phyloP scores from a whole-genome alignment of 2,888 invertebrate genomes.

The Ctena decussata region DNA sequence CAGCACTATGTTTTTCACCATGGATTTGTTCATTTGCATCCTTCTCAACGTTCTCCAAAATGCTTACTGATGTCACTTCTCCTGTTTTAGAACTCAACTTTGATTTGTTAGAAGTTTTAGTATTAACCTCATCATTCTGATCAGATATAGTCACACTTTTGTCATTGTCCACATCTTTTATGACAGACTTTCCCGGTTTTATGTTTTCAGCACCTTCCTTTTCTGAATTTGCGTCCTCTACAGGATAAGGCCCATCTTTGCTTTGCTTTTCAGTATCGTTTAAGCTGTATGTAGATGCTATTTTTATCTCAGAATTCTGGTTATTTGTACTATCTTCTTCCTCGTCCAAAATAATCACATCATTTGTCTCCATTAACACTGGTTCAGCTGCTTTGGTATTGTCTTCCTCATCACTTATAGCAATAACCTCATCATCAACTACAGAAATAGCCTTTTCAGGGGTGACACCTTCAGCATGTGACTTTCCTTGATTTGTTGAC shows the following conservation, averaged over 20 bases:
- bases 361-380: conserved; percentile 20
- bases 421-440: conserved; percentile 54
- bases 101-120: no score
- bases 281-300: conserved; percentile 60
- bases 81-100: no score
- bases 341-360: conserved; percentile 52
- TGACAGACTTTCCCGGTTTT: not conserved
- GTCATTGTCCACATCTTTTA: not conserved
- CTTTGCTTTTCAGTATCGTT: not conserved
- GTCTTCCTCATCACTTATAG: conserved; percentile 67
- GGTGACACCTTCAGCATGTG: conserved; percentile 1
- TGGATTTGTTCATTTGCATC: not conserved
- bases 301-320: conserved; percentile 32
- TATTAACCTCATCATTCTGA: no score
- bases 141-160: no score
- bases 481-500: not conserved
- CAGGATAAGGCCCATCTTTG: no score
- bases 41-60: not conserved
- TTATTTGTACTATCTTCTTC: conserved; percentile 31
- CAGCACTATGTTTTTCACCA: not conserved
- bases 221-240: not conserved
- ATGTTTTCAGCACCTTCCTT: not conserved
- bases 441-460: conserved; percentile 3
- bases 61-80: no score
- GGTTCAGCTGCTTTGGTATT: not conserved